Percentiles rank a stretch among this genome's conserved stretches.
phyloP scores from a whole-genome alignment of 2,797 vertebrate species.

The Pitangus sulphuratus region DNA sequence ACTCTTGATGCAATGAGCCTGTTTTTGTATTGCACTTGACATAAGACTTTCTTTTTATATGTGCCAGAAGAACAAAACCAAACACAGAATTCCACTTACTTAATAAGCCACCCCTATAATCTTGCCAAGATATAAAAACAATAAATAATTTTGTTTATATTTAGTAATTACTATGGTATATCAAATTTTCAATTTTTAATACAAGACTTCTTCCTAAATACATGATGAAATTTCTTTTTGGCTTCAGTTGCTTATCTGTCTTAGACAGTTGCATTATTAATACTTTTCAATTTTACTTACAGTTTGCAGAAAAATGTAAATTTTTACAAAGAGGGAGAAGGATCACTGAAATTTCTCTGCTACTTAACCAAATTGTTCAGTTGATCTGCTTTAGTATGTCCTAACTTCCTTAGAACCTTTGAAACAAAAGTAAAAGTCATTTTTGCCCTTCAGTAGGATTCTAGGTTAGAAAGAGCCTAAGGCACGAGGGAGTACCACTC shows the following conservation, averaged over 20 bases:
- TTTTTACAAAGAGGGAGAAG: not conserved
- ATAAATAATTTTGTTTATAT: not conserved
- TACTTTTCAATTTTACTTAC: not conserved
- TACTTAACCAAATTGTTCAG: not conserved
- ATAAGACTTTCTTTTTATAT: not conserved
- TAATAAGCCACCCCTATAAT: not conserved
- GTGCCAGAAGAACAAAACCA: not conserved
- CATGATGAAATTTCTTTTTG: not conserved
- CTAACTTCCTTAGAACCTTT: not conserved
- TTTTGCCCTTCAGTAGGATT: slow-evolving; percentile 15
- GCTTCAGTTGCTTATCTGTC: not conserved
- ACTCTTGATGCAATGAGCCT: accelerated
- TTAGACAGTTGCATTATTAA: not conserved
- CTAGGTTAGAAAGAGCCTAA: not conserved
- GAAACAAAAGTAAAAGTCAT: not conserved
- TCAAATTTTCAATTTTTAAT: not conserved
- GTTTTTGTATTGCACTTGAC: not conserved
- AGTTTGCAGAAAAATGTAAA: not conserved
- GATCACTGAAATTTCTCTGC: not conserved
- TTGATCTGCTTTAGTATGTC: not conserved
- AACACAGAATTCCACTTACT: not conserved
- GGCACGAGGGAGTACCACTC: not conserved
- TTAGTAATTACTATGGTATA: not conserved
- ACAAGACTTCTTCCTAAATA: not conserved
- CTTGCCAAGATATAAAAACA: not conserved